phyloP scores from a whole-genome alignment of 1,140 invertebrate genomes.

The Trigoniulus corallinus region DNA sequence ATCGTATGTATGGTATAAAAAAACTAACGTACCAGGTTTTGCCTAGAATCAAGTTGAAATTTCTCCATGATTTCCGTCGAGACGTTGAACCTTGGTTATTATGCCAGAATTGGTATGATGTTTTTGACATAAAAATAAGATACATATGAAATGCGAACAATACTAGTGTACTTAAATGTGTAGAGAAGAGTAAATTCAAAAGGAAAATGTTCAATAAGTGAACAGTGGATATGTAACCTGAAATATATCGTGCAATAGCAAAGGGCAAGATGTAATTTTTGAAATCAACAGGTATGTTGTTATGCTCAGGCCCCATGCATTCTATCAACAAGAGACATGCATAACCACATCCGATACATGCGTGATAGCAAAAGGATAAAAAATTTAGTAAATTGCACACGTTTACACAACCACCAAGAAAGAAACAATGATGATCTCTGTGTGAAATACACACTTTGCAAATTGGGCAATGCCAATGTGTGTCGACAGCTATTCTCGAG shows the following conservation, averaged over 20 bases:
- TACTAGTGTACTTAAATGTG: not conserved
- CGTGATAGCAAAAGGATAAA: conserved; percentile 1
- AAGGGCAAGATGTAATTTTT: not conserved
- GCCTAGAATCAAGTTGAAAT: too few species aligned
- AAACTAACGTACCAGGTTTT: too few species aligned
- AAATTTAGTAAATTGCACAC: not conserved
- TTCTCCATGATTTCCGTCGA: too few species aligned
- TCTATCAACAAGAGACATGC: not conserved
- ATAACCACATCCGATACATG: not conserved
- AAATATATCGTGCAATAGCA: not conserved
- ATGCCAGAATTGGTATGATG: not conserved
- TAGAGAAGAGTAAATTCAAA: not conserved
- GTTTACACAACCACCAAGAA: not conserved
- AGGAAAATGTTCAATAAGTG: not conserved
- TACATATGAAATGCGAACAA: not conserved
- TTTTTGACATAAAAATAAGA: not conserved
- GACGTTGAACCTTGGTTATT: too few species aligned
- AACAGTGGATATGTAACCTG: not conserved
- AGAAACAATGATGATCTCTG: conserved; percentile 4
- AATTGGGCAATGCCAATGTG: not conserved
- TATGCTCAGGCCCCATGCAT: not conserved
- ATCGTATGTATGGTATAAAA: too few species aligned
- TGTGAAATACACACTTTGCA: not conserved
- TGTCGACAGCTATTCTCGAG: not conserved
- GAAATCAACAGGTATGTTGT: not conserved